These are phyloP conservation scores for Tetanocera ferruginea DNA, from an alignment of 2,888 invertebrate genomes.

Conservation along the genomic window DNA sequence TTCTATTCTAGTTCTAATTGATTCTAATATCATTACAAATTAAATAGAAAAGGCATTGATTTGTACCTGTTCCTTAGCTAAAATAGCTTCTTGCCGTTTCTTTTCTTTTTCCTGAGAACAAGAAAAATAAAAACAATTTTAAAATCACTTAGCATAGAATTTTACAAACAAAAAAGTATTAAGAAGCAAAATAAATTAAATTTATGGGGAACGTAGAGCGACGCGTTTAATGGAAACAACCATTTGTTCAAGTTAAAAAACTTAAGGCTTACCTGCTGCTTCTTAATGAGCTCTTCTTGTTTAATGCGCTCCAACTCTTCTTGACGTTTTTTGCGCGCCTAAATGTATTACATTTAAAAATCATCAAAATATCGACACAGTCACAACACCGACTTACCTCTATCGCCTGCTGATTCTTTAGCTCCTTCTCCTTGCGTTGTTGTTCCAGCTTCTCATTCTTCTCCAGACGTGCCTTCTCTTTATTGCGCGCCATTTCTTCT, in stretches of 20 bases:
- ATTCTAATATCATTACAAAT: background rate
- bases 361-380: background rate
- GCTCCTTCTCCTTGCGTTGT: constrained; percentile 84
- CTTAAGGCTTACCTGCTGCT: constrained; percentile 82
- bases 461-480: constrained; percentile 75
- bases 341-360: constrained; percentile 52
- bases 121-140: constrained; percentile 62
- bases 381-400: constrained; percentile 76
- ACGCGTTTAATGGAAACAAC: background rate
- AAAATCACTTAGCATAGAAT: constrained; percentile 36
- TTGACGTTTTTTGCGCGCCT: constrained; percentile 88
- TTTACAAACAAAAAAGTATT: constrained; percentile 34
- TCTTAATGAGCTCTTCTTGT: constrained; percentile 86
- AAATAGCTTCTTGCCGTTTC: constrained; percentile 89
- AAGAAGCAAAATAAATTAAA: constrained; percentile 32
- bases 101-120: constrained; percentile 84
- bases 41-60: constrained; percentile 31
- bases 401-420: constrained; percentile 85
- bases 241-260: background rate
- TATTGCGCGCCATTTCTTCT: constrained; percentile 73
- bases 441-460: constrained; percentile 87
- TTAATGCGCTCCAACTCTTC: constrained; percentile 88
- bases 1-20: constrained; percentile 33
- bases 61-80: constrained; percentile 92
- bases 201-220: background rate